Evolutionary conservation across 2,888 invertebrate genomes (phyloP).

Genomic region (Campoplex nolae): DNA sequence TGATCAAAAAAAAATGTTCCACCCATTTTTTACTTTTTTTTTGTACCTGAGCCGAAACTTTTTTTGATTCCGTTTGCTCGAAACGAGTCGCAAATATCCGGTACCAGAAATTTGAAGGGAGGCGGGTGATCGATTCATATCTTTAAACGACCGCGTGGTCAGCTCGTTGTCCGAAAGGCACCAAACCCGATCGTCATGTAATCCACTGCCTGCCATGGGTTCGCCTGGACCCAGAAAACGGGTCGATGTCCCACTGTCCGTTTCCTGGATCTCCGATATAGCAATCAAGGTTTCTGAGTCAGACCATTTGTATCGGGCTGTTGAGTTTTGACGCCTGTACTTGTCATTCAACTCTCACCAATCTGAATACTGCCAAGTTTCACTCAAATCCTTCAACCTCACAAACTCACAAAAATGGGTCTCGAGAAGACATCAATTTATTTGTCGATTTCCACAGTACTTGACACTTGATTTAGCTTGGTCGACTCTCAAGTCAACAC

Average conservation of each 20-base stretch:
- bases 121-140: too few species aligned
- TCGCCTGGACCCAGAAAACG: not conserved
- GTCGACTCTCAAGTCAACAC: not conserved
- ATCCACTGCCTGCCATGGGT: conserved; percentile 6
- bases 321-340: not conserved
- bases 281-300: not conserved
- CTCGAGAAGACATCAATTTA: not conserved
- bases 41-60: too few species aligned
- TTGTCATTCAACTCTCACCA: not conserved
- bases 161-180: conserved; percentile 43
- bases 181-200: conserved; percentile 21
- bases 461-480: not conserved
- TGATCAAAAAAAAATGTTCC: too few species aligned
- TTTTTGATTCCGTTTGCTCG: too few species aligned
- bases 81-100: too few species aligned
- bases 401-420: not conserved
- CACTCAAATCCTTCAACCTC: not conserved
- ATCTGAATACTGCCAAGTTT: not conserved
- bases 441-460: not conserved
- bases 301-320: conserved; percentile 6
- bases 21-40: too few species aligned
- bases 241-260: conserved; percentile 12
- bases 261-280: not conserved
- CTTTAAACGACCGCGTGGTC: too few species aligned
- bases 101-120: too few species aligned